Evolutionary conservation across 2,113 vertebrate species (phyloP).

Genomic region (Psilopogon haemacephalus): DNA sequence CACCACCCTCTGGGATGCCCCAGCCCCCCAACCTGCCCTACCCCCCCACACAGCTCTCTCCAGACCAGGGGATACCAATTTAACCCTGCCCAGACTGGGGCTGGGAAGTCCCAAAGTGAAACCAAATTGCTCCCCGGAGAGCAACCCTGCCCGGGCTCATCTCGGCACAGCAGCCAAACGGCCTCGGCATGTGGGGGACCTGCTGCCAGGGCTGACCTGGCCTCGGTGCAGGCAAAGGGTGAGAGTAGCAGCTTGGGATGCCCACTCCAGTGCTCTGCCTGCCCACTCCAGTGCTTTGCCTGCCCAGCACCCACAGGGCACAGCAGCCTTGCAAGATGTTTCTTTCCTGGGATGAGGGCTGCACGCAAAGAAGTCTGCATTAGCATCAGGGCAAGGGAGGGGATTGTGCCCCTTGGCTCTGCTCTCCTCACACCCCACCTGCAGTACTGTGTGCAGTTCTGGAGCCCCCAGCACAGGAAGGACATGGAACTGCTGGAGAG

Average conservation of each 20-base stretch:
- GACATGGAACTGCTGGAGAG: too few species aligned
- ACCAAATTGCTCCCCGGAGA: background rate
- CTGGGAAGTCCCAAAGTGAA: background rate
- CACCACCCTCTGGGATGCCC: accelerated
- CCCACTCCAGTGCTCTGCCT: accelerated
- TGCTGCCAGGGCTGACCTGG: background rate
- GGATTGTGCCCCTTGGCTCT: too few species aligned
- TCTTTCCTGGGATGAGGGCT: background rate
- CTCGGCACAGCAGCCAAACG: background rate
- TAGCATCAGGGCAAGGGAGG: too few species aligned
- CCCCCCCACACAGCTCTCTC: background rate
- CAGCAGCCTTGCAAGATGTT: background rate
- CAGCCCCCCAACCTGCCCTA: accelerated
- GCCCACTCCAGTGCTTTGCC: background rate
- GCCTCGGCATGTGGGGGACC: accelerated
- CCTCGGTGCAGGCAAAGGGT: background rate
- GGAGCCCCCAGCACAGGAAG: too few species aligned
- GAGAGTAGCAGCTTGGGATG: background rate
- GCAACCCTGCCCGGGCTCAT: accelerated
- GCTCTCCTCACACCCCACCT: too few species aligned
- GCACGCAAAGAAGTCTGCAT: background rate
- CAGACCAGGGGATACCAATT: background rate
- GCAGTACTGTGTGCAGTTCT: too few species aligned
- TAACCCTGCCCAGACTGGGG: accelerated
- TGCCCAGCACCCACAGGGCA: background rate